Evolutionary conservation across 2,113 vertebrate species (phyloP), one percentile per base, ranked within the genome.

Genomic region (Trichomycterus rosablanca): DNA sequence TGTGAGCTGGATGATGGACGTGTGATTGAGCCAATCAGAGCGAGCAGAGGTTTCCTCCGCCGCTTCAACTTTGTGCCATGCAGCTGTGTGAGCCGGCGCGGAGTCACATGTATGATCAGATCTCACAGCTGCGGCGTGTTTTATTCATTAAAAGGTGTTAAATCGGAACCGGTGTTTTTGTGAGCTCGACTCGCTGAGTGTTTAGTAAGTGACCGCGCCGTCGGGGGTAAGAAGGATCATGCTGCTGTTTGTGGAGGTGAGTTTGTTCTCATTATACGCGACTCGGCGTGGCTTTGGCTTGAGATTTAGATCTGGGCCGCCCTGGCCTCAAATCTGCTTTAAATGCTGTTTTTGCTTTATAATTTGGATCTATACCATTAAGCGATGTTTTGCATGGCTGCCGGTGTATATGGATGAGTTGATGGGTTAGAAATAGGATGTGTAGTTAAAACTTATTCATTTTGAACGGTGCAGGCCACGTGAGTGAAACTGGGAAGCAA

Each of bases 171-270:
- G 4, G 3, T 34, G 7, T 62, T 18, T 9, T 35, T 12, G 37
- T 16, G 10, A 28, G 39, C 43, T 44, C 44, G 18, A n/a, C 10
- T 35, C 7, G 39, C n/a, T 35, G 14, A 16, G 26, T 37, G 23
- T 48, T 14, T 24, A 26, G 55, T 50, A 50, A 68, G 54, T 18
- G 46, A 39, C 15, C 14, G 11, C 6, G 15, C 35, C 15, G 20
- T 16, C 1, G 16, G 14, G 11, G 37, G 4, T 3, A 39, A 24
- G n/a, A n/a, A 43, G 24, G 44, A 64, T 26, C 55, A 73, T 73
- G 71, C 61, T 73, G 71, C 34, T 73, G 55, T 73, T 69, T 46
- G 66, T 73, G 50, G 66, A 73, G 71, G 71, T 73, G 45, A 64
- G 71, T 60, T 34, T 34, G 1, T 42, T 7, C 7, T 32, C 15